Base-by-base conservation (phyloP, 2,888 invertebrate species). In the Heliconius charithonia region DNA sequence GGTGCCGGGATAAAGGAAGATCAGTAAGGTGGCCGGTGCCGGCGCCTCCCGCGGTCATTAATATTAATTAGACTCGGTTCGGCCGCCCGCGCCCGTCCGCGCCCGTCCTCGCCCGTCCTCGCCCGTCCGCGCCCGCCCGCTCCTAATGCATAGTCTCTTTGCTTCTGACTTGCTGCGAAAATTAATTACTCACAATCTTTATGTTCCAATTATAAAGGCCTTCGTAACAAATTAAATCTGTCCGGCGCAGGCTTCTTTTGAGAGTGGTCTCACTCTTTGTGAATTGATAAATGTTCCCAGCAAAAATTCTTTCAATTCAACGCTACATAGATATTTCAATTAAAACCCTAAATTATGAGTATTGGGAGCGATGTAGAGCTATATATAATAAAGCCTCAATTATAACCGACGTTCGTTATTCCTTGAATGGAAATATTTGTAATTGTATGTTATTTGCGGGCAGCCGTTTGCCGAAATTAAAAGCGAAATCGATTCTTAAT, bases 191-290 rank as follows among this genome's bases (percentile, higher is more conserved):
- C 93, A 89, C 94, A 94, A 95, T 95, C 95, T 95, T 95, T 95
- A 95, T 95, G 93, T 94, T 95, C 94, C 94, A 95, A 95, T 95
- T 95, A 95, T 94, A 94, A 95, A 95, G 91, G 94, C 94, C 95
- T 95, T 95, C 92, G 95, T 93, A 93, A 95, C 95, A 95, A 95
- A 95, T 95, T 95, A 95, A 95, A 95, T 95, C 95, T 95, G 95
- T 95, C 95, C 92, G 90, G 88, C 91, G 92, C 95, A 95, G 94
- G 92, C 92, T 91, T 90, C 94, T 93, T 94, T 95, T 93, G 91
- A 94, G 94, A 93, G 93, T 93, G 93, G 92, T 93, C 93, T 94
- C 92, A 92, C 94, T 94, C 94, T 94, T 95, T 94, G 95, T 94
- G 91, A 91, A 91, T 94, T 95, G 95, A 95, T 95, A 94, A 95